A percentile compares a stretch with the other conserved stretches of the same genome.
These are phyloP conservation scores for Epinephelus awoara DNA, from an alignment of 2,797 vertebrate species.

Conservation along the genomic window DNA sequence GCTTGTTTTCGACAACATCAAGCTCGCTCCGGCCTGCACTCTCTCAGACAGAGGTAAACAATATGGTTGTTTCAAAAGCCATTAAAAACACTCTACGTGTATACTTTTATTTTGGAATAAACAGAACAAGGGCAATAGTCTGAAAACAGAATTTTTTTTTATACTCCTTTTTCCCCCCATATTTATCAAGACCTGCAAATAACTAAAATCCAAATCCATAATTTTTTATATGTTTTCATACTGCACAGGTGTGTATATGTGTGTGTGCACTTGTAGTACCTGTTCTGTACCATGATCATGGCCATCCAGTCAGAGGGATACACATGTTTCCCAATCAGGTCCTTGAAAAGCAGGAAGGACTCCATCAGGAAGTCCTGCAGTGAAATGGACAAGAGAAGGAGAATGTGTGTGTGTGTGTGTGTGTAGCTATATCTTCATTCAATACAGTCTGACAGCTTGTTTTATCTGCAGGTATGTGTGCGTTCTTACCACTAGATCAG, in stretches of 20 bases:
- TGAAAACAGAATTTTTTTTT: too few species aligned
- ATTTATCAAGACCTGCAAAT: too few species aligned
- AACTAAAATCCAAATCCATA: too few species aligned
- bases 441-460: background rate
- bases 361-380: slow-evolving; percentile 98
- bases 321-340: slow-evolving; percentile 95
- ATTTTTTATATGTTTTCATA: too few species aligned
- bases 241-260: background rate
- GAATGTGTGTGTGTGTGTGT: background rate
- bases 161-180: too few species aligned
- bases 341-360: slow-evolving; percentile 96
- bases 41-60: too few species aligned
- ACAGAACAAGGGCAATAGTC: too few species aligned
- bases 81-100: too few species aligned
- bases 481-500: slow-evolving; percentile 93
- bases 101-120: too few species aligned
- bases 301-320: slow-evolving; percentile 97
- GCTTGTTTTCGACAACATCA: too few species aligned
- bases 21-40: too few species aligned
- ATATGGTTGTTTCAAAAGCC: too few species aligned
- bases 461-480: background rate
- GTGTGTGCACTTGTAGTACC: slow-evolving; percentile 79
- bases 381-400: slow-evolving; percentile 20
- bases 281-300: slow-evolving; percentile 99
- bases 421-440: background rate